phyloP scores from a whole-genome alignment of 2,888 invertebrate species.

The Muschampia plurimacula region DNA sequence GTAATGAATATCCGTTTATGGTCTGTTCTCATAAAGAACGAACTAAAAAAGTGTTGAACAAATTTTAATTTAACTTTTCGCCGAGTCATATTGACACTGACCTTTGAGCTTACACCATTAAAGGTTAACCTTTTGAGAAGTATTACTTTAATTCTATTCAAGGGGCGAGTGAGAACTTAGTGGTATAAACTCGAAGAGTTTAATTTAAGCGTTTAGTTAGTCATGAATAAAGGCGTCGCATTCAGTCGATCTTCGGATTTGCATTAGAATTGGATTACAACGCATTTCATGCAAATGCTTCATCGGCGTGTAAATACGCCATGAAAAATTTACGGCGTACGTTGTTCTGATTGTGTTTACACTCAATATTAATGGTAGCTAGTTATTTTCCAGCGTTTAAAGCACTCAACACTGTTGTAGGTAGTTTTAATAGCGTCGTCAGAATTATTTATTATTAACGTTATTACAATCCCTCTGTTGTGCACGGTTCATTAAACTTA shows the following conservation, averaged over 20 bases:
- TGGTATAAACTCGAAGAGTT: constrained; percentile 50
- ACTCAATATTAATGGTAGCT: background rate
- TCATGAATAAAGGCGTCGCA: constrained; percentile 49
- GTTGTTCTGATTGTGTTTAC: background rate
- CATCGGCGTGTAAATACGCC: constrained; percentile 34
- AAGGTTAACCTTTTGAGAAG: constrained; percentile 38
- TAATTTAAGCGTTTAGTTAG: constrained; percentile 42
- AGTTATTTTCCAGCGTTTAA: background rate
- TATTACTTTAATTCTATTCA: constrained; percentile 55
- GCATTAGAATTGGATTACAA: constrained; percentile 62
- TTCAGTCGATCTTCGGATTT: constrained; percentile 54
- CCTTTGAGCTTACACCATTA: constrained; percentile 18
- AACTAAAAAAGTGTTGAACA: background rate
- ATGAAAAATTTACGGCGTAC: constrained; percentile 36
- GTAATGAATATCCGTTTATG: background rate
- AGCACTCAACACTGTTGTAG: background rate
- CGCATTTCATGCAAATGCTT: constrained; percentile 51
- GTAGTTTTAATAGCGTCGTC: too few relatives aligned
- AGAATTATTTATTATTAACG: too few relatives aligned
- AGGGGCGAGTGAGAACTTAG: constrained; percentile 52
- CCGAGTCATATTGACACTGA: constrained; percentile 5
- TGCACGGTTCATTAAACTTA: too few relatives aligned
- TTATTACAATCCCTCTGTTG: too few relatives aligned
- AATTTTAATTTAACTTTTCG: background rate
- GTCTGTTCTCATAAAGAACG: background rate